These are phyloP conservation scores for Venusia cambrica DNA, from an alignment of 2,888 invertebrate genomes.

Conservation along the genomic window DNA sequence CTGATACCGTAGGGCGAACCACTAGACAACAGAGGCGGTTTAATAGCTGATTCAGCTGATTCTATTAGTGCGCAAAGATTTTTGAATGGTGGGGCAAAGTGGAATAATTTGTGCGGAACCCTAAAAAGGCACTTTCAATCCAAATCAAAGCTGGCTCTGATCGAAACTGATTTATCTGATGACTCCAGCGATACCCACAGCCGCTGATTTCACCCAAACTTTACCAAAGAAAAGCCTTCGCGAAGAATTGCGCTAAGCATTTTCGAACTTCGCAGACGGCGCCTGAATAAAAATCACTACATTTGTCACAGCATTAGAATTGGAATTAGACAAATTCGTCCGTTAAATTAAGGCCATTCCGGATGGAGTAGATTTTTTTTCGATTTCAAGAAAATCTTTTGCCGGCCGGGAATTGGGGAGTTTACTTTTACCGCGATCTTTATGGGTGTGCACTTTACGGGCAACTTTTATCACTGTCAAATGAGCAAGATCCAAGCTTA, in stretches of 20 bases:
- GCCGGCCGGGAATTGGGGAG: conserved; percentile 55
- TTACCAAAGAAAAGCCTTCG: too few relatives aligned
- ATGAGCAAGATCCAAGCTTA: too few relatives aligned
- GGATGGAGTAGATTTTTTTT: conserved; percentile 65
- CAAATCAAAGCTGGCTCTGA: conserved; percentile 15
- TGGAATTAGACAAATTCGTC: conserved; percentile 79
- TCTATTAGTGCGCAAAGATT: too few relatives aligned
- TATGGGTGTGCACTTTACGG: too few relatives aligned
- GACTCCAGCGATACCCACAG: conserved; percentile 14
- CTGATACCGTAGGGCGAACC: too few relatives aligned
- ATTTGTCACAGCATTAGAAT: conserved; percentile 78
- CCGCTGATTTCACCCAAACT: conserved; percentile 17
- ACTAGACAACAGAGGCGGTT: too few relatives aligned
- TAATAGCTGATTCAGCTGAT: too few relatives aligned
- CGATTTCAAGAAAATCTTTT: conserved; percentile 74
- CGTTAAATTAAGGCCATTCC: conserved; percentile 77
- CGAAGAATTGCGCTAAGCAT: conserved; percentile 38
- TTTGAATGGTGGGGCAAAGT: too few relatives aligned
- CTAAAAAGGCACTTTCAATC: conserved; percentile 3
- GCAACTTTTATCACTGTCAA: too few relatives aligned
- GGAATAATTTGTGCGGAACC: too few relatives aligned
- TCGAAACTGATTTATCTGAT: conserved; percentile 22
- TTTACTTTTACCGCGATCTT: conserved; percentile 53
- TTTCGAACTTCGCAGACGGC: conserved; percentile 41
- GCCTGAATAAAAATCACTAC: conserved; percentile 73